Base-by-base conservation (phyloP, 2,113 vertebrate genomes). In the Sporophila hypoxantha region DNA sequence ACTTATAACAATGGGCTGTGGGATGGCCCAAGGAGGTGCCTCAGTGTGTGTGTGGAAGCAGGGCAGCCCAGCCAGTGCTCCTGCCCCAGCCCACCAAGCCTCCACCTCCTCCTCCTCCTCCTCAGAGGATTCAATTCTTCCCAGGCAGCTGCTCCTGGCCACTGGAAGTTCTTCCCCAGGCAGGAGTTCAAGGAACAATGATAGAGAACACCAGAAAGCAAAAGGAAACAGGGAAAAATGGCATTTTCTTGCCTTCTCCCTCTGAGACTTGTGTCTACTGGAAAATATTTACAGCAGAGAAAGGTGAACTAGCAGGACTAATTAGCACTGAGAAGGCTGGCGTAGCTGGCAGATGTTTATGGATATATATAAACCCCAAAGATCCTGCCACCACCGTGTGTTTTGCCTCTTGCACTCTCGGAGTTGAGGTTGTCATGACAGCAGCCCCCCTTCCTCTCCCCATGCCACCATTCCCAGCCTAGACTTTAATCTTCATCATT, bases 241-340 rank as follows among this genome's bases (percentile, higher is more conserved):
- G 9, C 12, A 29, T 81, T 85, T 91, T 36, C 36, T 79, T 93
- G 75, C 36, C 36, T 70, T 76, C n/a, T 74, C 47, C 64, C 42
- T 69, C 59, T 1, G 42, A 91, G 66, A 76, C 17, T 66, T 39
- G 29, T 44, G 50, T 73, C 87, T 91, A 29, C 59, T 65, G 60
- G 64, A 56, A 87, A 87, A 74, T 82, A 82, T 61, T 90, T 70
- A 85, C 79, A 92, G 82, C 87, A 75, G 65, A 69, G 76, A 27
- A 77, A 91, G 94, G 94, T 93, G 92, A 92, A 91, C 30, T 59
- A 73, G 70, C 80, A 89, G 82, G 74, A 76, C 49, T 88, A 87
- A 94, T 95, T 91, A 95, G 82, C 77, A 66, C 36, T 1, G 67
- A 59, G 64, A 65, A 76, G 87, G 91, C 74, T 84, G 82, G 74